Evolutionary conservation across 2,888 invertebrate species (phyloP).

Genomic region (Papilio protenor): DNA sequence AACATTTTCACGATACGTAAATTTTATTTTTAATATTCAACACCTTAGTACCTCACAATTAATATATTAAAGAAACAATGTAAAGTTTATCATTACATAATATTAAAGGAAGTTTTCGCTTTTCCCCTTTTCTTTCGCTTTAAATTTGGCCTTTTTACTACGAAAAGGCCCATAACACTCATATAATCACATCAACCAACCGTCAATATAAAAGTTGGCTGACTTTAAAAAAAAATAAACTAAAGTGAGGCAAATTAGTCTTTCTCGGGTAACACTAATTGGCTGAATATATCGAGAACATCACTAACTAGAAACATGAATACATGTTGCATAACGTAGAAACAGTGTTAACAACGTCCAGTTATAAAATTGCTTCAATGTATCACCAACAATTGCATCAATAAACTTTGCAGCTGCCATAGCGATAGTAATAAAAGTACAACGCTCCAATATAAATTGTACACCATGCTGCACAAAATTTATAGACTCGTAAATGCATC

Average conservation of each 20-base stretch:
- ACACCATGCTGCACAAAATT: slow-evolving; percentile 35
- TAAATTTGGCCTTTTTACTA: no score
- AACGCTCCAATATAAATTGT: slow-evolving; percentile 54
- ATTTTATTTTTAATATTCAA: not conserved
- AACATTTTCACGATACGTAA: not conserved
- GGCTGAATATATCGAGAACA: not conserved
- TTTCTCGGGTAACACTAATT: no score
- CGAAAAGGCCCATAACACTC: no score
- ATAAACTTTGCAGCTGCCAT: slow-evolving; percentile 75
- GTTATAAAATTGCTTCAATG: slow-evolving; percentile 40
- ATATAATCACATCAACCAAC: no score
- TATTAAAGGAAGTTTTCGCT: no score
- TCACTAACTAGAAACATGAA: slow-evolving; percentile 5
- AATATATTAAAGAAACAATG: no score
- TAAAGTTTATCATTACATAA: no score
- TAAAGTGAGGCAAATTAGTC: no score
- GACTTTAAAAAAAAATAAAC: no score
- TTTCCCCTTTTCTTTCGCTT: no score
- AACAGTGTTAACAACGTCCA: slow-evolving; percentile 32
- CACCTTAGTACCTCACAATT: no score
- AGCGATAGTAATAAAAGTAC: slow-evolving; percentile 73
- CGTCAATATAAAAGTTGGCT: no score
- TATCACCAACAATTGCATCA: slow-evolving; percentile 47
- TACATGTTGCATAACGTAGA: slow-evolving; percentile 13
- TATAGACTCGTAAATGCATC: slow-evolving; percentile 47